Percentiles rank a stretch among this genome's conserved stretches.
Conservation (phyloP, 2,888 invertebrate genomes). For the Rhabditophanes sp. region DNA sequence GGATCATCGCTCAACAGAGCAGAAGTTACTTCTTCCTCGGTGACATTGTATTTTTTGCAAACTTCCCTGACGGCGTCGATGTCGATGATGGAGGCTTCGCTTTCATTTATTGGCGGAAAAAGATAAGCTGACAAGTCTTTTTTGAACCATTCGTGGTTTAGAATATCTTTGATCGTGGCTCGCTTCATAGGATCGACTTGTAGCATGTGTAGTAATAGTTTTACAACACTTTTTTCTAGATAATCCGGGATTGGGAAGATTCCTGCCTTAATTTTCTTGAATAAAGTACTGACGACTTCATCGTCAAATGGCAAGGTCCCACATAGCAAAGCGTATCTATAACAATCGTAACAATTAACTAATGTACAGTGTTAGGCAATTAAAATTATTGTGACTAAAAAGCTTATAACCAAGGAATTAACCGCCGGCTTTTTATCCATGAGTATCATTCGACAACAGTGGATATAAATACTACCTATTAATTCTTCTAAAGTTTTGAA, state of each 20-base stretch:
- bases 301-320: slow-evolving; percentile 88
- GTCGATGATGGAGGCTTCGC: slow-evolving; percentile 91
- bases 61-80: slow-evolving; percentile 85
- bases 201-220: slow-evolving; percentile 77
- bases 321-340: slow-evolving; percentile 83
- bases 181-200: slow-evolving; percentile 96
- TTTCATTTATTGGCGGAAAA: slow-evolving; percentile 92
- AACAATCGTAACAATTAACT: too few relatives aligned
- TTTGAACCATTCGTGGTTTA: slow-evolving; percentile 99
- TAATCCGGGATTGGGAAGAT: slow-evolving; percentile 15
- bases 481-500: too few relatives aligned
- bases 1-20: slow-evolving; percentile 86
- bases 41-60: slow-evolving; percentile 71
- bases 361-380: too few relatives aligned
- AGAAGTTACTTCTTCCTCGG: slow-evolving; percentile 79
- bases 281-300: slow-evolving; percentile 94
- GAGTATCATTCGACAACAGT: too few relatives aligned
- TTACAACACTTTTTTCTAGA: slow-evolving; percentile 65
- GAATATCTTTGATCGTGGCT: slow-evolving; percentile 88
- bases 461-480: too few relatives aligned
- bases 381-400: too few relatives aligned
- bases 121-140: slow-evolving; percentile 85
- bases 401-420: too few relatives aligned
- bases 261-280: slow-evolving; percentile 63
- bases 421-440: too few relatives aligned